Percentiles rank a stretch among this genome's conserved stretches.
Evolutionary conservation across 2,888 invertebrate genomes (phyloP).

Genomic region (Sesia apiformis): DNA sequence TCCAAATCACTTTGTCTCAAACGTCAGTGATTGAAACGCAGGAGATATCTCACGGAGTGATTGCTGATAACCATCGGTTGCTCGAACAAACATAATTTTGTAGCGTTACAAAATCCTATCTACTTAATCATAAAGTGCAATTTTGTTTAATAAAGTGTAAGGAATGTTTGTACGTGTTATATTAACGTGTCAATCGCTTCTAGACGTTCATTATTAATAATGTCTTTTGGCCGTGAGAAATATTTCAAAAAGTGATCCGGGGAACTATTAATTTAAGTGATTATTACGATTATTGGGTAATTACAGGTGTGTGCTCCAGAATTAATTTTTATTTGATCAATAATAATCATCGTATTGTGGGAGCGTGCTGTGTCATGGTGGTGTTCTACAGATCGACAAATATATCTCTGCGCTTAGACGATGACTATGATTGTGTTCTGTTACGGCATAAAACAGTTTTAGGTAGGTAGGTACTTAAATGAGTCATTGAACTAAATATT

Average conservation of each 20-base stretch:
- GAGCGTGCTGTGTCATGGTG: constrained; percentile 49
- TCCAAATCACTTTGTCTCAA: constrained; percentile 64
- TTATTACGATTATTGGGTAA: constrained; percentile 56
- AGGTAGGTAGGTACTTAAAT: too few species aligned
- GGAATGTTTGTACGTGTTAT: constrained; percentile 27
- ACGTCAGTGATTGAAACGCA: constrained; percentile 36
- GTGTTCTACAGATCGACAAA: not conserved
- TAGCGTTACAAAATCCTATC: constrained; percentile 10
- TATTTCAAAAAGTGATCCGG: constrained; percentile 41
- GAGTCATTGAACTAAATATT: too few species aligned
- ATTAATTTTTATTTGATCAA: constrained; percentile 58
- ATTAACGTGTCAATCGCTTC: constrained; percentile 69
- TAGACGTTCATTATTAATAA: constrained; percentile 56
- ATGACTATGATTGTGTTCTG: too few species aligned
- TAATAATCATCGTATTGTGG: constrained; percentile 51
- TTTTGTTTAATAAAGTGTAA: constrained; percentile 8
- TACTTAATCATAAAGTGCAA: constrained; percentile 8
- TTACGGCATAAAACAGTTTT: too few species aligned
- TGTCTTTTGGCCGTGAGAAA: constrained; percentile 66
- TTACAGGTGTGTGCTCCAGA: constrained; percentile 53
- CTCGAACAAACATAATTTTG: constrained; percentile 22
- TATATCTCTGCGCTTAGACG: too few species aligned
- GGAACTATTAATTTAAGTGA: constrained; percentile 59
- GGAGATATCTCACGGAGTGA: constrained; percentile 43
- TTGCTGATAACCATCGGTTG: constrained; percentile 46